Evolutionary conservation across 30 jellyfish, hydroid and myxozoan species (phyloP).

Genomic region (Turritopsis dohrnii): DNA sequence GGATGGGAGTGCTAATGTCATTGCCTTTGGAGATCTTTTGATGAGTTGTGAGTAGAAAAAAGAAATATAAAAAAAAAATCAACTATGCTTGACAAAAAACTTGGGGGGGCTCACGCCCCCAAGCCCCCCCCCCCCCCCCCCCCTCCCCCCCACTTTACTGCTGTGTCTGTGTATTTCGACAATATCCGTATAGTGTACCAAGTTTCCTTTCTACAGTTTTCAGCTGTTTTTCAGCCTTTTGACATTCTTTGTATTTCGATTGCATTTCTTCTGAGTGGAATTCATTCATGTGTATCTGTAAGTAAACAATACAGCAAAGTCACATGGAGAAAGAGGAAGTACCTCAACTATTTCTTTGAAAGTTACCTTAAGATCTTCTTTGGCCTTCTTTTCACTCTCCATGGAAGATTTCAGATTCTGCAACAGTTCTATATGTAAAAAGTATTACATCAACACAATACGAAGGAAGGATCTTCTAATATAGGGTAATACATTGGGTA

Average conservation of each 20-base stretch:
- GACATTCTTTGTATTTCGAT: slow-evolving; percentile 36
- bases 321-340: background rate
- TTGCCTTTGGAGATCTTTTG: too few relatives aligned
- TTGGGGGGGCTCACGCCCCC: too few relatives aligned
- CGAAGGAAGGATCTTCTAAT: background rate
- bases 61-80: too few relatives aligned
- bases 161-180: too few relatives aligned
- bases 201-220: slow-evolving; percentile 31
- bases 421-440: slow-evolving; percentile 27
- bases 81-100: too few relatives aligned
- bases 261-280: slow-evolving; percentile 43
- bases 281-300: slow-evolving; percentile 31
- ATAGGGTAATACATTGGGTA: too few relatives aligned
- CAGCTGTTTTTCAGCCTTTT: slow-evolving; percentile 40
- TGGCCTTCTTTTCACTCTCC: slow-evolving; percentile 11
- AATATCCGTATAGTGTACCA: slow-evolving; percentile 34
- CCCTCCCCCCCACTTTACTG: too few relatives aligned
- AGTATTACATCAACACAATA: background rate
- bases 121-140: too few relatives aligned
- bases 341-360: background rate
- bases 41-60: too few relatives aligned
- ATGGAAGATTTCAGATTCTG: slow-evolving; percentile 36
- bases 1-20: too few relatives aligned
- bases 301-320: background rate
- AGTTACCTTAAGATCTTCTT: slow-evolving; percentile 32